A percentile compares a stretch with the other conserved stretches of the same genome.
These are phyloP conservation scores for Perca flavescens DNA, from an alignment of 2,113 vertebrate species.

Conservation along the genomic window DNA sequence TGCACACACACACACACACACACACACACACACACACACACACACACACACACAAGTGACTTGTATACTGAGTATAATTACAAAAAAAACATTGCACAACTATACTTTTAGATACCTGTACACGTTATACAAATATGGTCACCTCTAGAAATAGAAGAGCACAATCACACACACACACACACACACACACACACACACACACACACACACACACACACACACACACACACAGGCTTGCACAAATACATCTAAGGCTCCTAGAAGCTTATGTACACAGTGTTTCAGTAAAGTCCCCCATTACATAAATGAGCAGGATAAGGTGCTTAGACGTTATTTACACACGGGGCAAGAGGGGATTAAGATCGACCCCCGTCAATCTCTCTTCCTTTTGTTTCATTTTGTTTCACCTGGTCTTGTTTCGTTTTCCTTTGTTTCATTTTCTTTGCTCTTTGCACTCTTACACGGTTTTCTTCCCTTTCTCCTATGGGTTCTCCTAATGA, in stretches of 20 bases:
- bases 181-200: not conserved
- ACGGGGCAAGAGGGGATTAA: conserved; percentile 75
- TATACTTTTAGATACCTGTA: conserved; percentile 18
- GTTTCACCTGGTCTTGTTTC: conserved; percentile 48
- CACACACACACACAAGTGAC: conserved; percentile 10
- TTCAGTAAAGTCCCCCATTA: conserved; percentile 82
- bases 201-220: not conserved
- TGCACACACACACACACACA: conserved; percentile 2
- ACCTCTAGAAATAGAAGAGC: not conserved
- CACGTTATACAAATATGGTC: conserved; percentile 1
- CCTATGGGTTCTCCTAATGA: too few relatives aligned
- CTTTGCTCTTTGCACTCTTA: not conserved
- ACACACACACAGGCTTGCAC: not conserved
- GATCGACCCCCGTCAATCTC: conserved; percentile 15
- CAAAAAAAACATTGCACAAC: not conserved
- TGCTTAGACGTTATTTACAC: conserved; percentile 91
- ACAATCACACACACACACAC: not conserved
- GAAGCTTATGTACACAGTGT: conserved; percentile 72
- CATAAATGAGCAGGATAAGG: conserved; percentile 86
- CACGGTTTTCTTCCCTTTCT: not conserved
- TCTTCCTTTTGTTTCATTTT: conserved; percentile 43
- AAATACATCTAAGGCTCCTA: conserved; percentile 33
- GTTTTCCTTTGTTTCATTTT: not conserved
- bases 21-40: conserved; percentile 2
- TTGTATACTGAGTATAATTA: not conserved